phyloP scores from a whole-genome alignment of 1,140 invertebrate species.

The Hypothenemus hampei region DNA sequence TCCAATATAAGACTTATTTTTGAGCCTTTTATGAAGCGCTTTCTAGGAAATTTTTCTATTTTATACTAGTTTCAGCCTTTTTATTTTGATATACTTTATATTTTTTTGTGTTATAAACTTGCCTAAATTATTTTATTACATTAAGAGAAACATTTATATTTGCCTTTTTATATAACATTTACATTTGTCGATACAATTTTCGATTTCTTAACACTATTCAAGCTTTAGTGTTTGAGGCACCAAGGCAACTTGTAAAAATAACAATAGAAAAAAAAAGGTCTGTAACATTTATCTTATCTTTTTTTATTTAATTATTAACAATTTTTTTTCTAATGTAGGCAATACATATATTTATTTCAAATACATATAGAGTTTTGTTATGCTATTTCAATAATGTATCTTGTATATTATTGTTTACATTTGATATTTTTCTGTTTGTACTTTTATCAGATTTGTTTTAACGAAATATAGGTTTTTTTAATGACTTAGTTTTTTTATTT shows the following conservation, averaged over 20 bases:
- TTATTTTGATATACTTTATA: no score
- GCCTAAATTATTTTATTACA: no score
- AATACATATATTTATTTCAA: conserved; percentile 10
- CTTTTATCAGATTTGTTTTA: not conserved
- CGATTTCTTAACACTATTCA: not conserved
- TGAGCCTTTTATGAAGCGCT: no score
- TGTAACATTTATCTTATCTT: no score
- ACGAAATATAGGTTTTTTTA: not conserved
- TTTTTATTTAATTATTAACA: not conserved
- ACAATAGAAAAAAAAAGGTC: no score
- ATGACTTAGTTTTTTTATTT: no score
- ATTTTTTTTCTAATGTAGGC: not conserved
- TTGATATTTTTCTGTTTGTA: conserved; percentile 6
- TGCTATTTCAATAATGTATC: conserved; percentile 11
- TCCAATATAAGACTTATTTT: no score
- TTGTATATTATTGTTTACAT: conserved; percentile 13
- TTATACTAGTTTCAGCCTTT: no score
- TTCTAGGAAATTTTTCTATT: no score
- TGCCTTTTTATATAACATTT: not conserved
- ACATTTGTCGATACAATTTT: not conserved
- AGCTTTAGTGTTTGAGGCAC: not conserved
- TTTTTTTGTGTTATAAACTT: no score
- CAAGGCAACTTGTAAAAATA: no score
- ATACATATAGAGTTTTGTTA: conserved; percentile 7
- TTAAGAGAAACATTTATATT: no score